Conservation (phyloP, 2,797 vertebrate genomes). For the Poeciliopsis presidionis region DNA sequence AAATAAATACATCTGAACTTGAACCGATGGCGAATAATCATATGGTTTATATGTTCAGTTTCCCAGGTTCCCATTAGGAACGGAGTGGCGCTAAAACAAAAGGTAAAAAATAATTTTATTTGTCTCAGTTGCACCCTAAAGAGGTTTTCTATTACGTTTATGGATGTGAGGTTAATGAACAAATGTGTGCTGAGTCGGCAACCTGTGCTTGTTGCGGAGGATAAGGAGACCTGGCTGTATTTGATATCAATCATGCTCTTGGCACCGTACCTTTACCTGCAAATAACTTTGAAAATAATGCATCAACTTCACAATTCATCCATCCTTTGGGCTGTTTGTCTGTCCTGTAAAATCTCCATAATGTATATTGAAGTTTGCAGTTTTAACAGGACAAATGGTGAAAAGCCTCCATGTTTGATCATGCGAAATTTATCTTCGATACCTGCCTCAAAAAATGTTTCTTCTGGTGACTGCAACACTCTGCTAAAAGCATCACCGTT, state of each 20-base stretch:
- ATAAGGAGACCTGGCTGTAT: background rate
- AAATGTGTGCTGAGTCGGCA: background rate
- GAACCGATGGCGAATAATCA: background rate
- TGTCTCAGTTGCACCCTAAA: background rate
- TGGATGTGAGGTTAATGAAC: background rate
- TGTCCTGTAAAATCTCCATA: background rate
- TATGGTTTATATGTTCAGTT: background rate
- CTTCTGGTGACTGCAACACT: background rate
- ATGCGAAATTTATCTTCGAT: background rate
- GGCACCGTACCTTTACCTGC: background rate
- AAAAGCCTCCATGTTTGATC: background rate
- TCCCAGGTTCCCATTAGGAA: background rate
- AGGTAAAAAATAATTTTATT: background rate
- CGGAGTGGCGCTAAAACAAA: background rate
- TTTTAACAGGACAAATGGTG: background rate
- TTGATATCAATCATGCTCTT: background rate
- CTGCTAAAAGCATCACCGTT: conserved; percentile 26
- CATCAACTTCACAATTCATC: background rate
- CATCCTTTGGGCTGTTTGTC: background rate
- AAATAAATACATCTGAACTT: background rate
- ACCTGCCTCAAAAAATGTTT: background rate
- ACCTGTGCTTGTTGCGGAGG: too few relatives aligned
- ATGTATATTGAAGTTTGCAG: background rate
- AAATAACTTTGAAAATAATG: background rate
- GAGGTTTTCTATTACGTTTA: background rate